phyloP scores from a whole-genome alignment of 2,888 invertebrate genomes.

The Andrena dorsata region DNA sequence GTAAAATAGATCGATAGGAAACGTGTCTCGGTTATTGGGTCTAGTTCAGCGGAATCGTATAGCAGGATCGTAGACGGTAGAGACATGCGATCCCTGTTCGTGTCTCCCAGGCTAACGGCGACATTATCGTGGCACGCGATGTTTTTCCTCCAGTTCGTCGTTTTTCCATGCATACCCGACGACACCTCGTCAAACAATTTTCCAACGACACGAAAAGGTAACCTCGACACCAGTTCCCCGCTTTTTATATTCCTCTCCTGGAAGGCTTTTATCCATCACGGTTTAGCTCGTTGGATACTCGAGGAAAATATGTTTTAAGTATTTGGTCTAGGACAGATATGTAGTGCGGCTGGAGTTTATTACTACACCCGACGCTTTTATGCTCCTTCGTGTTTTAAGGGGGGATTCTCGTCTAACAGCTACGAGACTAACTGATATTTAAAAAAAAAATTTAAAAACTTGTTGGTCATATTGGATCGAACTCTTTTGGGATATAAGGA shows the following conservation, averaged over 20 bases:
- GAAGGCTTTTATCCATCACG: too few species aligned
- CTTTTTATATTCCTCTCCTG: not conserved
- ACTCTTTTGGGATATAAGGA: too few species aligned
- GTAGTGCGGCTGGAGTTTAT: too few species aligned
- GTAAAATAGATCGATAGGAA: constrained; percentile 68
- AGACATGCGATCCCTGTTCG: constrained; percentile 46
- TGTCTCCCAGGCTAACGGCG: constrained; percentile 40
- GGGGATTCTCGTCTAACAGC: too few species aligned
- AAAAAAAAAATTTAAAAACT: too few species aligned
- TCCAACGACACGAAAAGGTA: not conserved
- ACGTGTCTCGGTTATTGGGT: constrained; percentile 73
- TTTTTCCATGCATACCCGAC: not conserved
- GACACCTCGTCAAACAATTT: constrained; percentile 1
- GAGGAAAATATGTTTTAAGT: too few species aligned
- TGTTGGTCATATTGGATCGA: too few species aligned
- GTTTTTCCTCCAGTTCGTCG: not conserved
- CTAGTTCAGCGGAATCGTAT: constrained; percentile 72
- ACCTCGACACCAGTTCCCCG: not conserved
- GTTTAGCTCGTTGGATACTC: too few species aligned
- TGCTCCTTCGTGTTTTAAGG: too few species aligned
- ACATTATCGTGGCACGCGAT: constrained; percentile 51
- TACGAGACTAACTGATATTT: too few species aligned
- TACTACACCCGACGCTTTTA: too few species aligned
- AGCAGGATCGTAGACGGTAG: constrained; percentile 32
- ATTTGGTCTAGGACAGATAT: too few species aligned